A percentile compares a stretch with the other conserved stretches of the same genome.
Evolutionary conservation across 2,113 vertebrate species (phyloP).

Genomic region (Limnothrissa miodon): DNA sequence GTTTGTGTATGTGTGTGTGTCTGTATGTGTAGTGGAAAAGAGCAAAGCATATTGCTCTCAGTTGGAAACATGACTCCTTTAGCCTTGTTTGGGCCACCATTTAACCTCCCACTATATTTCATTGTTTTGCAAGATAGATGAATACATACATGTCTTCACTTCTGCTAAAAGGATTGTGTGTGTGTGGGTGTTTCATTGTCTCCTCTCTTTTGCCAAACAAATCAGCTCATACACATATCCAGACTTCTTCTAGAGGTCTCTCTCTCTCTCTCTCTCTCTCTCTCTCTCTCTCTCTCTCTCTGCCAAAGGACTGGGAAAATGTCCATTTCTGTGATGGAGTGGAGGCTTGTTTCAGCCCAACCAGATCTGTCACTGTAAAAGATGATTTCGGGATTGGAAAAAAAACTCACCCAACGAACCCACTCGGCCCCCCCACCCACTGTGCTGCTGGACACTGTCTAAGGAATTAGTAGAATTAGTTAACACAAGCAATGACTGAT

Average conservation of each 20-base stretch:
- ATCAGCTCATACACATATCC: too few species aligned
- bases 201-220: too few species aligned
- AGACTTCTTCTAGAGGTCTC: too few species aligned
- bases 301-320: neutral
- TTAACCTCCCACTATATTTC: neutral
- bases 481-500: neutral
- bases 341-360: neutral
- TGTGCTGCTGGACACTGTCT: neutral
- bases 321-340: neutral
- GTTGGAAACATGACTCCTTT: neutral
- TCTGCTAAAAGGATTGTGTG: neutral
- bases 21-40: neutral
- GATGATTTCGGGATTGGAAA: conserved; percentile 24
- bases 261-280: too few species aligned
- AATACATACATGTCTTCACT: neutral
- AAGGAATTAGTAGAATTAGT: neutral
- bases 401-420: neutral
- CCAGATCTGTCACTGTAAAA: conserved; percentile 19
- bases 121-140: neutral
- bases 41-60: neutral
- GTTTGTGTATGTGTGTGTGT: too few species aligned
- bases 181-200: conserved; percentile 5
- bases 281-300: too few species aligned
- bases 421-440: too few species aligned
- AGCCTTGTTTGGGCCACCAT: neutral